Percentiles rank a stretch among this genome's conserved stretches.
phyloP scores from a whole-genome alignment of 2,888 invertebrate genomes.

The Drosophila quinaria region DNA sequence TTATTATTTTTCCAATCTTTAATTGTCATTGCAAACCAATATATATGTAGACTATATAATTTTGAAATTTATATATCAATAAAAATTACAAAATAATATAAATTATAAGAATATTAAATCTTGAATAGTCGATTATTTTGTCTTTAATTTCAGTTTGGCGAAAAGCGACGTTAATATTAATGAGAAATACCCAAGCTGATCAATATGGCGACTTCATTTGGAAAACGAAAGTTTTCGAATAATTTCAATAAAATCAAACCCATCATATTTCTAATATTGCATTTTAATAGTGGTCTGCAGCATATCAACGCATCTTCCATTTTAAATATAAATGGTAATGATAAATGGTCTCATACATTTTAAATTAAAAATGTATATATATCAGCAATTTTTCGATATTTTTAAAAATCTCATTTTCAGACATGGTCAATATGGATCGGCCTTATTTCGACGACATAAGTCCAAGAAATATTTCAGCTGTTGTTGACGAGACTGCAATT shows the following conservation, averaged over 20 bases:
- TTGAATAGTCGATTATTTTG: not conserved
- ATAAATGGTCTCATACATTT: not conserved
- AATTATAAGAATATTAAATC: not conserved
- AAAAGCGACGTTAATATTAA: not conserved
- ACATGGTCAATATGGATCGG: slow-evolving; percentile 85
- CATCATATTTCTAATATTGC: slow-evolving; percentile 66
- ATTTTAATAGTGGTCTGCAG: slow-evolving; percentile 65
- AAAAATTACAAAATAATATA: not conserved
- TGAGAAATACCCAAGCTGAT: not conserved
- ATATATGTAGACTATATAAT: no score
- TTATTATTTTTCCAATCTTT: no score
- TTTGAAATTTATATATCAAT: no score
- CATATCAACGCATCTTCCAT: slow-evolving; percentile 66
- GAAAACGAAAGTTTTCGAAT: slow-evolving; percentile 21
- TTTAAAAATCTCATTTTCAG: slow-evolving; percentile 28
- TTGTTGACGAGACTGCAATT: slow-evolving; percentile 93
- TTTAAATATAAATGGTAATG: slow-evolving; percentile 63
- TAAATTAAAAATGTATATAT: not conserved
- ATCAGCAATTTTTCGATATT: not conserved
- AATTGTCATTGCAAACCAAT: not conserved
- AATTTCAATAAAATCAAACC: slow-evolving; percentile 57
- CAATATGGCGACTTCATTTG: slow-evolving; percentile 23
- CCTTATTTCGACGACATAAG: slow-evolving; percentile 95
- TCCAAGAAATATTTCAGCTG: slow-evolving; percentile 92
- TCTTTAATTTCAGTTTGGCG: not conserved